Evolutionary conservation across 2,113 vertebrate genomes (phyloP).

Genomic region (Apaloderma vittatum): DNA sequence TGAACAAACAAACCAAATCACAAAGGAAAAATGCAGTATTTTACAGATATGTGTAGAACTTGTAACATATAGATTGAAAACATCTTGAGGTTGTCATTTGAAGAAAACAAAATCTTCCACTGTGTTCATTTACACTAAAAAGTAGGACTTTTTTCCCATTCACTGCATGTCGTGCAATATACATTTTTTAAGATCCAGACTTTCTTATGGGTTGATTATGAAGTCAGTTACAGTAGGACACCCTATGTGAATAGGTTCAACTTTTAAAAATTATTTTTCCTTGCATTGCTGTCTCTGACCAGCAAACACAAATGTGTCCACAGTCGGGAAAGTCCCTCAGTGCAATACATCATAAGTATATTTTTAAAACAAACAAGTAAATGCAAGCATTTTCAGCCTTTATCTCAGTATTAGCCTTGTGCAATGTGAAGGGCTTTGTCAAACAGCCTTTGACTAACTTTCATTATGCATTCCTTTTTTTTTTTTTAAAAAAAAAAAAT

Average conservation of each 20-base stretch:
- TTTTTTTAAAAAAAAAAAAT: too few relatives aligned
- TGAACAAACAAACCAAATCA: slow-evolving; percentile 17
- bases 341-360: neutral
- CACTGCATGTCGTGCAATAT: neutral
- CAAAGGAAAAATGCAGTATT: neutral
- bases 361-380: neutral
- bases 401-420: neutral
- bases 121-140: neutral
- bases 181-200: neutral
- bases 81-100: neutral
- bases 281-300: neutral
- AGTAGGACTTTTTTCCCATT: neutral
- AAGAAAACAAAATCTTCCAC: neutral
- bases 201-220: neutral
- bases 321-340: neutral
- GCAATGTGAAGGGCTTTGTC: neutral
- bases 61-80: neutral
- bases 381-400: neutral
- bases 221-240: neutral
- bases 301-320: neutral
- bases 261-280: neutral
- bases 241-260: neutral
- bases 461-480: neutral
- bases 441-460: neutral
- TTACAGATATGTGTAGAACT: neutral